These are phyloP conservation scores for Zhuqinia jingwanae DNA, from an alignment of 2,888 invertebrate species.

Conservation along the genomic window DNA sequence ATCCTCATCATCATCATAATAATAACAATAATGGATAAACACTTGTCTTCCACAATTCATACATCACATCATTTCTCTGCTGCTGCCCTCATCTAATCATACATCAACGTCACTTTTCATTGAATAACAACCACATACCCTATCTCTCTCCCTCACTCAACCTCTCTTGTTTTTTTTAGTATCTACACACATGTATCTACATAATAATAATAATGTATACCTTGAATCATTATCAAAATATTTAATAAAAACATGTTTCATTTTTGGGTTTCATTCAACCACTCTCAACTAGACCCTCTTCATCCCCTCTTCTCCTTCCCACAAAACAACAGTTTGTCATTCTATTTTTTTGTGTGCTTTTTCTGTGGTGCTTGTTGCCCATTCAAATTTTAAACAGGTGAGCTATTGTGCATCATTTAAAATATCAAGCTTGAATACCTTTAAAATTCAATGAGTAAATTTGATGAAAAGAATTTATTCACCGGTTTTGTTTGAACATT, in stretches of 20 bases:
- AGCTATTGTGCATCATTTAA: too few species aligned
- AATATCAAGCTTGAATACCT: too few species aligned
- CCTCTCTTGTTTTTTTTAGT: constrained; percentile 69
- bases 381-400: constrained; percentile 11
- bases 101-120: constrained; percentile 78
- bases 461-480: neutral
- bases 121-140: constrained; percentile 75
- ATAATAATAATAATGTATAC: too few species aligned
- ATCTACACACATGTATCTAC: too few species aligned
- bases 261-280: constrained; percentile 37
- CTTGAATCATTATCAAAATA: too few species aligned
- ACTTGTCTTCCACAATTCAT: constrained; percentile 37
- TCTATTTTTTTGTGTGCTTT: constrained; percentile 1
- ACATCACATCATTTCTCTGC: constrained; percentile 33
- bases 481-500: neutral
- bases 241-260: too few species aligned
- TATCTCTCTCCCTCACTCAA: too few species aligned
- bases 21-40: constrained; percentile 7
- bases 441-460: too few species aligned
- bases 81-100: constrained; percentile 73
- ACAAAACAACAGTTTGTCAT: constrained; percentile 16
- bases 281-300: constrained; percentile 39
- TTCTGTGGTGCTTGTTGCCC: neutral
- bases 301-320: neutral
- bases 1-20: neutral